Base-by-base conservation (phyloP, 2,113 vertebrate genomes). In the Triplophysa siluroides region DNA sequence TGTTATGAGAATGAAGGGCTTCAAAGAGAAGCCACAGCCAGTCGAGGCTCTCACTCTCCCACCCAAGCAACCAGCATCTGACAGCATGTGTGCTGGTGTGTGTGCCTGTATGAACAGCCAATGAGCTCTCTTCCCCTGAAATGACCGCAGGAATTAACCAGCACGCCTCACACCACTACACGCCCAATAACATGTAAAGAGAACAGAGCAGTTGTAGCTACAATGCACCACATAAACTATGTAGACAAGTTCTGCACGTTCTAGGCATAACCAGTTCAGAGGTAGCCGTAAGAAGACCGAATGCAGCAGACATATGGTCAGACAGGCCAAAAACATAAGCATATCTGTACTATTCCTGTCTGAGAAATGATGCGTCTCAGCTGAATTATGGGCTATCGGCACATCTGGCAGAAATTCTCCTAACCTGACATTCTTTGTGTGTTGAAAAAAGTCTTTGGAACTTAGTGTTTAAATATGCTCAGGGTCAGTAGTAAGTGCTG, bases 21-120 rank as follows among this genome's bases (percentile, higher is more conserved):
- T 90, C 86, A 90, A 90, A 89, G 85, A 76, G 61, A 84, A 87
- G 87, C 88, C 90, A 79, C 87, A 87, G 76, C 78, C 60, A 73
- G 82, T 65, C 66, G 80, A 82, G 63, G 83, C 79, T 62, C 75
- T 78, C 77, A 43, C 33, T 61, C 60, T 61, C 52, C 79, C 64
- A 76, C 50, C 72, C 71, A 63, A 41, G 38, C 58, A 33, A 38
- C 64, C 77, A 82, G 82, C 85, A 81, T 68, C 80, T 80, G 83
- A 45, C 61, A 58, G 54, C 81, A 43, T 62, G 41, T 21, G 24
- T 19, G 41, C 21, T 26, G 7, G 60, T 23, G 38, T 67, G 50
- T 45, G 81, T 68, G 62, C 16, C 38, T 41, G 10, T 75, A 43
- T 50, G 33, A 38, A 24, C 78, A 82, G 77, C 81, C 81, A 81